phyloP scores from a whole-genome alignment of 2,888 invertebrate species.

The Spodoptera littoralis region DNA sequence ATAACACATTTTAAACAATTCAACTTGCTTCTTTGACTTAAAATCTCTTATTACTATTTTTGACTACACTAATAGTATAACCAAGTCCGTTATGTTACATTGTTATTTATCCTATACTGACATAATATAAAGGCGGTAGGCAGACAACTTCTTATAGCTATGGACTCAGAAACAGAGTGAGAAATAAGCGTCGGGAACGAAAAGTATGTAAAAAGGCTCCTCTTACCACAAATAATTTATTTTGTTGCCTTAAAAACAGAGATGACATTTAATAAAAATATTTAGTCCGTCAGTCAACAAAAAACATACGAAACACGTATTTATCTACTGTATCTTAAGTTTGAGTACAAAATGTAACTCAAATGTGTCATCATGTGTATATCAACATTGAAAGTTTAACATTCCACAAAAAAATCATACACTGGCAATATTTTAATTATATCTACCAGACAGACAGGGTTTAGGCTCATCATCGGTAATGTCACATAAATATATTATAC shows the following conservation, averaged over 20 bases:
- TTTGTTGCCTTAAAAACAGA: slow-evolving; percentile 3
- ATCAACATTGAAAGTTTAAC: too few relatives aligned
- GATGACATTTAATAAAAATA: too few relatives aligned
- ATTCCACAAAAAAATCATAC: too few relatives aligned
- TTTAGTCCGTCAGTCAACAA: too few relatives aligned
- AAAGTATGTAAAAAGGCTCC: slow-evolving; percentile 47
- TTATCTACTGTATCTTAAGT: too few relatives aligned
- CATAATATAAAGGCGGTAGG: slow-evolving; percentile 89
- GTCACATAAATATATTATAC: too few relatives aligned
- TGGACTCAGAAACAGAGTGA: slow-evolving; percentile 86
- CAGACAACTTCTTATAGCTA: slow-evolving; percentile 86
- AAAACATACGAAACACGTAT: too few relatives aligned
- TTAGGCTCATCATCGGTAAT: too few relatives aligned
- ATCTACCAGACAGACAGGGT: too few relatives aligned
- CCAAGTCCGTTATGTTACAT: slow-evolving; percentile 86
- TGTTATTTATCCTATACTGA: slow-evolving; percentile 85
- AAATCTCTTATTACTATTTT: slow-evolving; percentile 86
- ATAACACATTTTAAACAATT: slow-evolving; percentile 89
- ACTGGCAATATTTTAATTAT: too few relatives aligned
- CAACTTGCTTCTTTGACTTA: slow-evolving; percentile 89
- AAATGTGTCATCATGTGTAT: too few relatives aligned
- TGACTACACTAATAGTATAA: slow-evolving; percentile 89
- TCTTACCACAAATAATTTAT: slow-evolving; percentile 45
- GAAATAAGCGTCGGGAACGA: slow-evolving; percentile 54
- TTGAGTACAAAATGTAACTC: too few relatives aligned